Evolutionary conservation across 2,888 invertebrate species (phyloP).

Genomic region (Cheilosia impressa): DNA sequence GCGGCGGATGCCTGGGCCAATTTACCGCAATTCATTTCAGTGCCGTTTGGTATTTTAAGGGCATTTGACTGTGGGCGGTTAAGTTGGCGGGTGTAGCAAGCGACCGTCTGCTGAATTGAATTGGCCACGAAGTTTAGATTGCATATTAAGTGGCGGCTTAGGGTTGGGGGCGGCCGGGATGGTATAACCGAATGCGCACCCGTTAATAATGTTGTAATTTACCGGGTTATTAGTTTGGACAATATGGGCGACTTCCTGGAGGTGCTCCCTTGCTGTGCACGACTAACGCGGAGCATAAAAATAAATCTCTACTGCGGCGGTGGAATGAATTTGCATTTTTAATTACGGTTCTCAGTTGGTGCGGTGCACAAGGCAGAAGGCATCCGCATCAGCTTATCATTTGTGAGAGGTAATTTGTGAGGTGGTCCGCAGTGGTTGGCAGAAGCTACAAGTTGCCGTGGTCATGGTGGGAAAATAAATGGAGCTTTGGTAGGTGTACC

Average conservation of each 20-base stretch:
- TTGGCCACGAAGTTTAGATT: slow-evolving; percentile 33
- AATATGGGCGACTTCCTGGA: slow-evolving; percentile 67
- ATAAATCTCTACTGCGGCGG: slow-evolving; percentile 42
- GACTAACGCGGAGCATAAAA: slow-evolving; percentile 39
- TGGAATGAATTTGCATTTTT: slow-evolving; percentile 61
- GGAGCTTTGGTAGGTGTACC: too few species aligned
- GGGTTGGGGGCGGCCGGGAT: neutral
- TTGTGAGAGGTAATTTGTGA: neutral
- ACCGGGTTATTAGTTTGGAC: slow-evolving; percentile 73
- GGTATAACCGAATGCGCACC: slow-evolving; percentile 43
- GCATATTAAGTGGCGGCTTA: slow-evolving; percentile 52
- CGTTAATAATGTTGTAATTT: slow-evolving; percentile 62
- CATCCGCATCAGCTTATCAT: neutral
- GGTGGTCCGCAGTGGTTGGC: neutral
- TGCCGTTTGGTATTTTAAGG: slow-evolving; percentile 68
- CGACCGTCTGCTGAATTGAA: slow-evolving; percentile 28
- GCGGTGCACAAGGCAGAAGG: neutral
- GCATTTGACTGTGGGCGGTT: slow-evolving; percentile 51
- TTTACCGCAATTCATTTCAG: slow-evolving; percentile 72
- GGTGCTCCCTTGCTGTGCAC: neutral
- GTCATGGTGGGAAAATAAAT: too few species aligned
- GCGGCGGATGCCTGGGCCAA: slow-evolving; percentile 71
- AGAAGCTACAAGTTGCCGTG: slow-evolving; percentile 26
- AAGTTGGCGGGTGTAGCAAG: too few species aligned
- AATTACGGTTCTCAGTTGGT: slow-evolving; percentile 36